These are phyloP conservation scores for Drosophila seguyi DNA, from an alignment of 1,140 invertebrate genomes.

Conservation along the genomic window DNA sequence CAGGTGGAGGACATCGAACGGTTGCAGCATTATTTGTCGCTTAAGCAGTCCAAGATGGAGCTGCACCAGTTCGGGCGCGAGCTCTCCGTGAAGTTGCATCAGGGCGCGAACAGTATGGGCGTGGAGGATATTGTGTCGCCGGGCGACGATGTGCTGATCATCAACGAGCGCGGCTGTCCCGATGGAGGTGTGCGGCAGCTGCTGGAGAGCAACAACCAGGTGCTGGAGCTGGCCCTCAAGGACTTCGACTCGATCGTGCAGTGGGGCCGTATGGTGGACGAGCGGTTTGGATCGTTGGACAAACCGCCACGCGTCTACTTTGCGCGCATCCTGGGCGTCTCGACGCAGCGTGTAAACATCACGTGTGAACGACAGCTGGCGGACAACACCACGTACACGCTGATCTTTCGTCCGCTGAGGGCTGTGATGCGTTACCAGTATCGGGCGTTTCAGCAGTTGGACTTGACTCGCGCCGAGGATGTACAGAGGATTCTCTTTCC, in stretches of 20 bases:
- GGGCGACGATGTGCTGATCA: constrained; percentile 70
- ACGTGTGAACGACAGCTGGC: constrained; percentile 69
- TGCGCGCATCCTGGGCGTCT: constrained; percentile 66
- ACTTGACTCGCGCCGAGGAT: constrained; percentile 22
- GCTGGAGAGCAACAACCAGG: constrained; percentile 46
- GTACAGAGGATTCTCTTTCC: constrained; percentile 68
- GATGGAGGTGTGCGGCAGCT: constrained; percentile 31
- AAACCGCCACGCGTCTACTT: constrained; percentile 63
- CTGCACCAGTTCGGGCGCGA: constrained; percentile 71
- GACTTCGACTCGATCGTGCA: constrained; percentile 59
- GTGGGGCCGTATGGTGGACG: constrained; percentile 54
- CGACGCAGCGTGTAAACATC: constrained; percentile 62
- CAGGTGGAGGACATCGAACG: constrained; percentile 76
- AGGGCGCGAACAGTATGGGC: constrained; percentile 20
- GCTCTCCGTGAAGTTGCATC: constrained; percentile 61
- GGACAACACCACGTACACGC: constrained; percentile 56
- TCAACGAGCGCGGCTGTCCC: constrained; percentile 38
- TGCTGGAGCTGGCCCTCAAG: constrained; percentile 66
- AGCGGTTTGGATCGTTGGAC: constrained; percentile 43
- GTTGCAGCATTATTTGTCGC: constrained; percentile 55
- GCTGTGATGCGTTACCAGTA: constrained; percentile 73
- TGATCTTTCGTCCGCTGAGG: constrained; percentile 70
- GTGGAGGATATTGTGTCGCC: constrained; percentile 69
- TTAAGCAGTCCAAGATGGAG: constrained; percentile 66
- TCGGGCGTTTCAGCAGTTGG: constrained; percentile 64